Evolutionary conservation across 1,140 invertebrate species (phyloP), one percentile per base, ranked within the genome.

Genomic region (Ceratina australensis): DNA sequence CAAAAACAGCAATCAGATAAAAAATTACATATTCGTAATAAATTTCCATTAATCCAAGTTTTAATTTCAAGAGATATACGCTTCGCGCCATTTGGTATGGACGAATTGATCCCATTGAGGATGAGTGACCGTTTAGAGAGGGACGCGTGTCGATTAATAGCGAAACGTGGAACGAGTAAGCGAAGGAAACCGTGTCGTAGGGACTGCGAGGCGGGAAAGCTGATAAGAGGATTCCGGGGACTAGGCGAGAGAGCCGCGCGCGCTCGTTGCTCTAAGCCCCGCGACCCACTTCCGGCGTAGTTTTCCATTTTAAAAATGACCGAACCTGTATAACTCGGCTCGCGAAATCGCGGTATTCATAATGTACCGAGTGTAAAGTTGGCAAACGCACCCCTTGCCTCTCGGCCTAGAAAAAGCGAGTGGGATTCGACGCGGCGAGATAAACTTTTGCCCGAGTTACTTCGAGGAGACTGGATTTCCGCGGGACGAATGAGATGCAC

Each of bases 321-420:
- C 79, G 52, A 59, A 56, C 50, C 81, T 5, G 71, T 80, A 77
- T 78, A 80, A 87, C 72, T 88, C 80, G 60, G 0, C 33, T 24
- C 76, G 79, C 65, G 68, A 78, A 85, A 89, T 89, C 87, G 83
- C 60, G 73, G 68, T 87, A 89, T 88, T 89, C 84, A 88, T 89
- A 89, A 89, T 87, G 79, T 80, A 85, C 80, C 59, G 83, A 85
- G 86, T 82, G 74, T 82, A 85, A 87, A 89, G 86, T 88, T 88
- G 28, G 63, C 63, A 33, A 60, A 50, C 59, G 68, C 52, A 42
- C 5, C 64, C 18, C n/a, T n/a, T n/a, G n/a, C n/a, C n/a, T n/a
- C n/a, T n/a, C n/a, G 33, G 33, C 33, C 33, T 42, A 42, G 64
- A 18, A 26, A 50, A 50, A 7, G 20, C 12, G 22, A 26, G n/a